A percentile compares a stretch with the other conserved stretches of the same genome.
phyloP scores from a whole-genome alignment of 2,888 invertebrate genomes.

The Troides helena region DNA sequence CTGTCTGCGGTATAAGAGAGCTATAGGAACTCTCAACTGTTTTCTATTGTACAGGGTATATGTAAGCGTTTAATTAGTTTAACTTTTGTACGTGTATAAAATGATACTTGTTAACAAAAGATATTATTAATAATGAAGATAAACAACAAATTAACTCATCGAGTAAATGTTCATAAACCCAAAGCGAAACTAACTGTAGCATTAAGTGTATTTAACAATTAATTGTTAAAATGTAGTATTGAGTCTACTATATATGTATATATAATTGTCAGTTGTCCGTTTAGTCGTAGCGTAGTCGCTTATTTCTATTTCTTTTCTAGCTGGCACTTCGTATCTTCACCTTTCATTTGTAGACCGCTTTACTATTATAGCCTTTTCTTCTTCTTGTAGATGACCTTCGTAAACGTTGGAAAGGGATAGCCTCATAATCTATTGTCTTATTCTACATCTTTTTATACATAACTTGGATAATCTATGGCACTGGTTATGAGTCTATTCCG shows the following conservation, averaged over 20 bases:
- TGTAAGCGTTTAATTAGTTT: no score
- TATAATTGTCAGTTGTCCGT: constrained; percentile 64
- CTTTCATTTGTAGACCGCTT: constrained; percentile 60
- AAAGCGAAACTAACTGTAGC: constrained; percentile 51
- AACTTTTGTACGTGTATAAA: no score
- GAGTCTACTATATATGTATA: neutral
- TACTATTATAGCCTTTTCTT: constrained; percentile 44
- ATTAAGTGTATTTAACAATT: constrained; percentile 34
- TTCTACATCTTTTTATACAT: neutral
- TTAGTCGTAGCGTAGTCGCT: constrained; percentile 70
- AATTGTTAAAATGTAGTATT: constrained; percentile 32
- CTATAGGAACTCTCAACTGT: no score
- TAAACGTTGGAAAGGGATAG: constrained; percentile 42
- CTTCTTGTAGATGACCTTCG: constrained; percentile 65
- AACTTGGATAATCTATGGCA: neutral
- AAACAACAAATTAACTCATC: no score
- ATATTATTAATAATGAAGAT: no score
- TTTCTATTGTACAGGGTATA: no score
- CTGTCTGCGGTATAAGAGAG: no score
- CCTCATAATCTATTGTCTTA: constrained; percentile 2
- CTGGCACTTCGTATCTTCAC: constrained; percentile 76
- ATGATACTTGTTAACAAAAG: no score
- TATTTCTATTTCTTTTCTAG: constrained; percentile 69
- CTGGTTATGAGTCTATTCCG: constrained; percentile 5
- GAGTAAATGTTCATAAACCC: neutral